Evolutionary conservation across 2,797 vertebrate genomes (phyloP), one percentile per base, ranked within the genome.

Genomic region (Aselliscus stoliczkanus): DNA sequence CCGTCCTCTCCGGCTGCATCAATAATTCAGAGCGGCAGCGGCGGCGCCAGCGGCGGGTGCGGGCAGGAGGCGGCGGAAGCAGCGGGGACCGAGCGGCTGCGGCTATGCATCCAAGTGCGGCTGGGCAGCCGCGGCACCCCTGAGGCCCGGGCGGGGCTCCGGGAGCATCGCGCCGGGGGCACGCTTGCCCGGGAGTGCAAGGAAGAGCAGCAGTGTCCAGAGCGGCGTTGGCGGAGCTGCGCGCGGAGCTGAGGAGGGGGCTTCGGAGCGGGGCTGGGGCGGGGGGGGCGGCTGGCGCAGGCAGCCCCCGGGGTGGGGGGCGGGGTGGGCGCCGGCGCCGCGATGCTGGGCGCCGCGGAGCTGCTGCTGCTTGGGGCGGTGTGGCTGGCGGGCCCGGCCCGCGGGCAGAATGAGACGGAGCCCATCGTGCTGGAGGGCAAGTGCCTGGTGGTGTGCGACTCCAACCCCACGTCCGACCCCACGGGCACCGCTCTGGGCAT

Each of bases 361-460:
- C 98, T 99, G 98, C 97, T 99, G 94, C 96, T 99, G 97, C 97
- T 99, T 95, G 98, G 99, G 90, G 98, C 98, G 98, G 98, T 98
- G 97, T 99, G 99, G 99, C 98, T 99, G 95, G 98, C 98, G 90
- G 98, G 98, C 95, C 96, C 98, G 93, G 98, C 97, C 94, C 98
- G 97, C 96, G 99, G 99, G 81, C 99, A 99, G 98, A 99, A 99
- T 97, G 99, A 99, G 97, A 99, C 99, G 94, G 99, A 99, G 91
- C 99, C 99, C 93, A 99, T 99, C 98, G 98, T 99, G 75, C 98
- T 99, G 98, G 99, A 99, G 98, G 99, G 99, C 79, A 99, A 99
- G 98, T 99, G 99, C 95, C 98, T 99, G 93, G 99, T 99, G 97
- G 99, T 99, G 89, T 99, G 99, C 98, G 99, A 99, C 98, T 99